phyloP scores from a whole-genome alignment of 2,797 vertebrate genomes.

The Spea hammondii region DNA sequence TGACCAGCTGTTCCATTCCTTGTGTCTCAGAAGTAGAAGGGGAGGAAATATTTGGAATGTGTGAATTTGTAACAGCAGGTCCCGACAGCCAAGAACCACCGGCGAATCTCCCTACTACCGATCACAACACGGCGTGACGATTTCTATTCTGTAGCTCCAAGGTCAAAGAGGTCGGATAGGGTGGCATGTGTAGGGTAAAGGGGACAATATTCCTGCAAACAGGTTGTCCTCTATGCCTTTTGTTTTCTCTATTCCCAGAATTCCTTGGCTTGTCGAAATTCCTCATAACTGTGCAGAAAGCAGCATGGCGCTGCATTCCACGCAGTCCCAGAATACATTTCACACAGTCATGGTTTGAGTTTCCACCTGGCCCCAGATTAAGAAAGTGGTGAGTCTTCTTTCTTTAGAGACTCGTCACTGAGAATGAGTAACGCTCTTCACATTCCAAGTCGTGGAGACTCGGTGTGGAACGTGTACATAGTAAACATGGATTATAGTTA shows the following conservation, averaged over 20 bases:
- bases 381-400: not conserved
- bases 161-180: not conserved
- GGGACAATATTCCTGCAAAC: not conserved
- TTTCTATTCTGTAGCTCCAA: not conserved
- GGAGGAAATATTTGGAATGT: conserved; percentile 25
- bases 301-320: conserved; percentile 33
- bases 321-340: conserved; percentile 41
- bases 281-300: conserved; percentile 27
- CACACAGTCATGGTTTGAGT: not conserved
- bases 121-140: too few species aligned
- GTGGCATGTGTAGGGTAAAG: not conserved
- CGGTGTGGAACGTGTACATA: too few species aligned
- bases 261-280: conserved; percentile 33
- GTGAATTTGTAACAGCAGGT: not conserved
- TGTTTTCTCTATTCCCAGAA: conserved; percentile 1
- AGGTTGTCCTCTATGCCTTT: not conserved
- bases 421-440: not conserved
- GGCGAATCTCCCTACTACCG: not conserved
- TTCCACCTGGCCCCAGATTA: conserved; percentile 34
- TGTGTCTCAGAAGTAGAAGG: not conserved
- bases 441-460: too few species aligned
- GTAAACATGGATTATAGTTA: too few species aligned
- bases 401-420: not conserved
- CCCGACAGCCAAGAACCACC: not conserved
- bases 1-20: conserved; percentile 42